Base-by-base conservation (phyloP, 2,113 vertebrate species). In the Myxocyprinus asiaticus region DNA sequence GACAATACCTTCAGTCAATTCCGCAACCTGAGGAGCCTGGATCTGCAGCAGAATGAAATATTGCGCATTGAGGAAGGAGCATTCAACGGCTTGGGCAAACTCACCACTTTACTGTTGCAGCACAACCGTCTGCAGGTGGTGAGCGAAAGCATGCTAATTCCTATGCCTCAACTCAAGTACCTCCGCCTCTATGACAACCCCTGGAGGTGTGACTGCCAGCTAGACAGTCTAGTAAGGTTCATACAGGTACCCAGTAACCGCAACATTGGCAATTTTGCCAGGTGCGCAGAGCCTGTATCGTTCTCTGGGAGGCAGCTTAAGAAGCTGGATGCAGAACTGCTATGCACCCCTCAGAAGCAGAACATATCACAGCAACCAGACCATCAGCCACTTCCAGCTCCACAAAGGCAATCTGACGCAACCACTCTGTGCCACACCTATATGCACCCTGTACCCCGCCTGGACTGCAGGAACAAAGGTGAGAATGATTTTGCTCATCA, bases 171-270 rank as follows among this genome's bases (percentile, higher is more conserved):
- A 82, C 93, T 99, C 76, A 92, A 88, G 86, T 95, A 98, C 89
- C 91, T 99, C 72, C 95, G 98, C 51, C 87, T 99, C 33, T 97
- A 98, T 7, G 95, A 95, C 88, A 99, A 99, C 86, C 98, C 97
- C 6, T 99, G 98, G 98, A 91, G 80, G 75, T 99, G 98, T 81
- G 87, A 79, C 65, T 99, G 98, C 85, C 84, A 92, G 50, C 81
- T 98, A 82, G 96, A 99, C 83, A 94, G 94, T 7, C 92, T 99
- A 67, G 64, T 98, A 78, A 90, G 92, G n/a, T 95, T 93, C 90
- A 85, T 99, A 81, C 96, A 97, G 88, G 88, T 99, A 83, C 97
- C 98, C 44, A 91, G 94, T 82, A 96, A 96, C 84, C 93, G 95
- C 59, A 96, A 99, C 87, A 78, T 98, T 88, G 98, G 95, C 6